Conservation (phyloP, 2,888 invertebrate genomes). For the Campaea margaritaria region DNA sequence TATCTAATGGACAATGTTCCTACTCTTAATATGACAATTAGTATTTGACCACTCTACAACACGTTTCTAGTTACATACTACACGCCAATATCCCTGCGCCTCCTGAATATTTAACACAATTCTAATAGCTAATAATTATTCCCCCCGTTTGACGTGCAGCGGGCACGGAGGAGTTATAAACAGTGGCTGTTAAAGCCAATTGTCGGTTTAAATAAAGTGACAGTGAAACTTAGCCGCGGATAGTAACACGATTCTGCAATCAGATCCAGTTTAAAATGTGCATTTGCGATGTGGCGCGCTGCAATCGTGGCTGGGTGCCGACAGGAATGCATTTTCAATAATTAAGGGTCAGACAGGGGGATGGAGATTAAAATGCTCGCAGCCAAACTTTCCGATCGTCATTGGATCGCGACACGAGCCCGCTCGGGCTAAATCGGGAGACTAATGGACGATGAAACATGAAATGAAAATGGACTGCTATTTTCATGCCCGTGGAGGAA, state of each 20-base stretch:
- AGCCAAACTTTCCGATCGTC: constrained; percentile 75
- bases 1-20: no score
- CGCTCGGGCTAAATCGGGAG: constrained; percentile 45
- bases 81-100: background rate
- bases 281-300: constrained; percentile 78
- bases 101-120: constrained; percentile 33
- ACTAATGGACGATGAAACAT: constrained; percentile 47
- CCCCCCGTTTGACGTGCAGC: constrained; percentile 35
- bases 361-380: constrained; percentile 78
- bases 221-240: constrained; percentile 74
- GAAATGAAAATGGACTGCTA: constrained; percentile 23
- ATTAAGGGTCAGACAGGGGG: constrained; percentile 84
- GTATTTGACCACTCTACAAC: background rate
- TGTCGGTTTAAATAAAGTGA: constrained; percentile 71
- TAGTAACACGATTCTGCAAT: constrained; percentile 82
- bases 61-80: background rate
- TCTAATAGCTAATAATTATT: constrained; percentile 40
- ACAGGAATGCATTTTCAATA: constrained; percentile 84
- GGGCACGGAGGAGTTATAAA: constrained; percentile 49
- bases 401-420: constrained; percentile 50
- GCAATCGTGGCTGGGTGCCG: constrained; percentile 75
- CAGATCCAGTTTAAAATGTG: constrained; percentile 85
- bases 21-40: no score
- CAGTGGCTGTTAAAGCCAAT: constrained; percentile 57
- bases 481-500: constrained; percentile 7